Conservation (phyloP, 2,113 vertebrate species). For the Litocranius walleri region DNA sequence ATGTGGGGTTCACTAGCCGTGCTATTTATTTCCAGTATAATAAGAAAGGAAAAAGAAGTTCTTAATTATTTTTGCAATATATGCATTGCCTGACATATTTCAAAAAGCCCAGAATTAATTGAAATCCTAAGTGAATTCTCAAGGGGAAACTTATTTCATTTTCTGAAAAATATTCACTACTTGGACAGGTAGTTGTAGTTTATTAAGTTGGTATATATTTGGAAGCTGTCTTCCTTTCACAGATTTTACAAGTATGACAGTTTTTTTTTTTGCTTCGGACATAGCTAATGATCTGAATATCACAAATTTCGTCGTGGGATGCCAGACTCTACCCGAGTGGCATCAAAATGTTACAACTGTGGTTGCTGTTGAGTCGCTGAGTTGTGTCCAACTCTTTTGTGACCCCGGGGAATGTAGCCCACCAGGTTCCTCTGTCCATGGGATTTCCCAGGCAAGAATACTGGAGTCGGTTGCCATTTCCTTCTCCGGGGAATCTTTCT, state of each 20-base stretch:
- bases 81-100: slow-evolving; percentile 6
- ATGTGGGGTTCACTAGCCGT: not conserved
- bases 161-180: slow-evolving; percentile 17
- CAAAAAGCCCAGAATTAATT: slow-evolving; percentile 11
- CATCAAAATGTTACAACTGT: not conserved
- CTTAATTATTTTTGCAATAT: slow-evolving; percentile 28
- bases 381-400: not conserved
- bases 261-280: not conserved
- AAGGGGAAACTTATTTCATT: slow-evolving; percentile 7
- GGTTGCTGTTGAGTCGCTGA: not conserved
- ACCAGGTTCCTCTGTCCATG: not conserved
- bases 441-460: not conserved
- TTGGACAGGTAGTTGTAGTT: not conserved
- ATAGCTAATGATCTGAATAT: not conserved
- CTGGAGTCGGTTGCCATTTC: not conserved
- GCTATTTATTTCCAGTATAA: not conserved
- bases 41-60: not conserved
- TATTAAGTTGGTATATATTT: not conserved
- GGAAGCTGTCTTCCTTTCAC: not conserved
- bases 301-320: not conserved
- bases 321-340: not conserved
- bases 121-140: slow-evolving; percentile 34
- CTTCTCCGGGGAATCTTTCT: not conserved
- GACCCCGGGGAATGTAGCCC: accelerated
- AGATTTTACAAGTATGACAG: not conserved